Evolutionary conservation across 2,113 vertebrate genomes (phyloP).

Genomic region (Daphoenositta chrysoptera): DNA sequence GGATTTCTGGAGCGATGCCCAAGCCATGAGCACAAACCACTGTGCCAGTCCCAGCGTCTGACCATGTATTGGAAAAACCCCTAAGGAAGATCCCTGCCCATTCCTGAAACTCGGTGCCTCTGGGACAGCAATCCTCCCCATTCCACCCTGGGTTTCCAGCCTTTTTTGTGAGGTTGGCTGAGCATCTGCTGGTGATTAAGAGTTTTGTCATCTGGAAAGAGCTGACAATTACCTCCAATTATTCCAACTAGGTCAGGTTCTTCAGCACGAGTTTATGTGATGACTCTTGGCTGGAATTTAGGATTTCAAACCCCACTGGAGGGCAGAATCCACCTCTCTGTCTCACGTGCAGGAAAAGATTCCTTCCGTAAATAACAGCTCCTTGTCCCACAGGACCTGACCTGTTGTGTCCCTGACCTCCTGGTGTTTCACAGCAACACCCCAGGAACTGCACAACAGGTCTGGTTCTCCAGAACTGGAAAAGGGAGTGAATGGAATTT

Average conservation of each 20-base stretch:
- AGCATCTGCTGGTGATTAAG: slow-evolving; percentile 59
- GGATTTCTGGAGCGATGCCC: background rate
- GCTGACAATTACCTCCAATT: slow-evolving; percentile 48
- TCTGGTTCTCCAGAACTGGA: background rate
- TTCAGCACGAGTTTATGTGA: slow-evolving; percentile 8
- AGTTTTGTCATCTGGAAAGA: slow-evolving; percentile 42
- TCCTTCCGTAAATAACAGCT: background rate
- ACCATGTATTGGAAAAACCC: slow-evolving; percentile 15
- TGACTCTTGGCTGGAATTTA: background rate
- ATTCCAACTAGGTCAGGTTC: slow-evolving; percentile 48
- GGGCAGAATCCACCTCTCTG: background rate
- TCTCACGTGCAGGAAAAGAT: background rate
- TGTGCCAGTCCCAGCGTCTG: background rate
- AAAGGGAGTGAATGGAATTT: background rate
- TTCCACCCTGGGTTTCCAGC: background rate
- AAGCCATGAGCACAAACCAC: background rate
- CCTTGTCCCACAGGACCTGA: background rate
- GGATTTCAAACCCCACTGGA: background rate
- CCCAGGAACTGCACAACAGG: background rate
- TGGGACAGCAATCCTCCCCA: background rate
- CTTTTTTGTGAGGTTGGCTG: background rate
- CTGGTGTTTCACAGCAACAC: background rate
- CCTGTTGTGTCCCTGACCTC: background rate
- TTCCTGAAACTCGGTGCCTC: slow-evolving; percentile 33
- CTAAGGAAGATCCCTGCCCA: background rate